These are phyloP conservation scores for Pangasius sanitwongsei DNA, from an alignment of 2,797 vertebrate genomes.

Conservation along the genomic window DNA sequence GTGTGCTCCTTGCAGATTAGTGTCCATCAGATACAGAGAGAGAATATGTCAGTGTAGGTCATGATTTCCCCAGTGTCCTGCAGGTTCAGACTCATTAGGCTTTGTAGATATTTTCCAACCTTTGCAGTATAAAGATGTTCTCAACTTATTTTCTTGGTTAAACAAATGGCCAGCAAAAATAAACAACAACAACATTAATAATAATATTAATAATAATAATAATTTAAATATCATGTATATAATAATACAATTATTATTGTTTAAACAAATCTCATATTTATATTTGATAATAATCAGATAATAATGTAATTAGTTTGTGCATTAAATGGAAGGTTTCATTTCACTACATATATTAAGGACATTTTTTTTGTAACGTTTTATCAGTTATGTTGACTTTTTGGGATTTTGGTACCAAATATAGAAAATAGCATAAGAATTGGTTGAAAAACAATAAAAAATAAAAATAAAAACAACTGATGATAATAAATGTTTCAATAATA, in stretches of 20 bases:
- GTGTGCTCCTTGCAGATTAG: neutral
- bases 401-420: neutral
- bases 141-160: neutral
- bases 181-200: neutral
- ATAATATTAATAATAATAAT: neutral
- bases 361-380: neutral
- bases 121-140: neutral
- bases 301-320: neutral
- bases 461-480: neutral
- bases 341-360: neutral
- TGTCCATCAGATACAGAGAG: neutral
- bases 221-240: too few species aligned
- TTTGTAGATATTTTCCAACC: neutral
- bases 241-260: too few species aligned
- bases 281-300: too few species aligned
- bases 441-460: neutral
- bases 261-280: too few species aligned
- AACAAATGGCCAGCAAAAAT: neutral
- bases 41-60: neutral
- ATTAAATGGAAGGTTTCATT: neutral
- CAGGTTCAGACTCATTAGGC: neutral
- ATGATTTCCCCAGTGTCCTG: neutral
- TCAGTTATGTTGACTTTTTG: neutral
- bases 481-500: neutral
- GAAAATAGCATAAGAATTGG: neutral